Percentiles rank a stretch among this genome's conserved stretches.
Conservation (phyloP, 2,113 vertebrate species). For the Poeciliopsis prolifica region DNA sequence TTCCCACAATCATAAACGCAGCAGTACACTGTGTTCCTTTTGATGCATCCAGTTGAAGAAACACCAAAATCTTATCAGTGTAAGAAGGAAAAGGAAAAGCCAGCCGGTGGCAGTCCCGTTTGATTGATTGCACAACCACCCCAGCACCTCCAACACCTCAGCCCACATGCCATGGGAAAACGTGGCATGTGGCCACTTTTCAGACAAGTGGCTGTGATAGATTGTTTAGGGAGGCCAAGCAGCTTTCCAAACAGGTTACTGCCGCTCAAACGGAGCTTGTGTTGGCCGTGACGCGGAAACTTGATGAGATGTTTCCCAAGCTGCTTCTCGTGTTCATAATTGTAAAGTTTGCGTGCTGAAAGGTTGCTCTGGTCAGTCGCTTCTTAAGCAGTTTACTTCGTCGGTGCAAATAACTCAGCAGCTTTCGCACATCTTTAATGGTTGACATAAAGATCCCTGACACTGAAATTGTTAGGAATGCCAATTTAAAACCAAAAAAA, state of each 20-base stretch:
- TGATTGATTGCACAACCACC: not conserved
- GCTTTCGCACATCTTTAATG: too few species aligned
- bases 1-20: too few species aligned
- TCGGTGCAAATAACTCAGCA: too few species aligned
- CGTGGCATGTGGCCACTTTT: not conserved
- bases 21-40: too few species aligned
- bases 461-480: too few species aligned
- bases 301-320: not conserved
- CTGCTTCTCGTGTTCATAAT: not conserved
- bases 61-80: not conserved
- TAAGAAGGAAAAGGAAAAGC: not conserved
- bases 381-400: too few species aligned
- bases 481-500: too few species aligned
- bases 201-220: not conserved
- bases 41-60: not conserved
- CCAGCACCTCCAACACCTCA: not conserved
- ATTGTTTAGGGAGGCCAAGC: constrained; percentile 9
- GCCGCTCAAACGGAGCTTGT: not conserved
- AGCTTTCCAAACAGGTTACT: not conserved
- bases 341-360: not conserved
- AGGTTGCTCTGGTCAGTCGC: too few species aligned
- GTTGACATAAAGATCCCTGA: too few species aligned
- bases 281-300: constrained; percentile 6
- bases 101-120: not conserved
- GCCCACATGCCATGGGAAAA: not conserved